A percentile compares a stretch with the other conserved stretches of the same genome.
Conservation (phyloP, 2,888 invertebrate species). For the Calliopum simillimum region DNA sequence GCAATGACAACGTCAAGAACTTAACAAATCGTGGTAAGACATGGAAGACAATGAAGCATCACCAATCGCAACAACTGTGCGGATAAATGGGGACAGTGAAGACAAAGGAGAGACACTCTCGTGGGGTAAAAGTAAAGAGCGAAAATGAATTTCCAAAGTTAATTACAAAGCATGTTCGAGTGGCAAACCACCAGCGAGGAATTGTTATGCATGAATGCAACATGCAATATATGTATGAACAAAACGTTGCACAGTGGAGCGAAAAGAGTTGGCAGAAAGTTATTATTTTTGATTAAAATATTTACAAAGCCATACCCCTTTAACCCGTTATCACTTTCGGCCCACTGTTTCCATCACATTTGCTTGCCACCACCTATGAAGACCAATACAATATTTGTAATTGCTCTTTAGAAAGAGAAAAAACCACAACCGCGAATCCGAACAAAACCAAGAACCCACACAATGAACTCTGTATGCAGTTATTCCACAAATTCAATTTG, state of each 20-base stretch:
- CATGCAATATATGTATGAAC: too few relatives aligned
- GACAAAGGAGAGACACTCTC: not conserved
- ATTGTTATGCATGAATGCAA: constrained; percentile 18
- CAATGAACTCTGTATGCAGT: constrained; percentile 1
- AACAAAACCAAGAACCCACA: constrained; percentile 21
- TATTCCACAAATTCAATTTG: not conserved
- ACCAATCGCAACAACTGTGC: not conserved
- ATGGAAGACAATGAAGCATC: not conserved
- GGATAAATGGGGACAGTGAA: not conserved
- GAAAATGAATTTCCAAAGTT: constrained; percentile 27
- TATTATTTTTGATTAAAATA: too few relatives aligned
- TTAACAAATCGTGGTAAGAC: constrained; percentile 40
- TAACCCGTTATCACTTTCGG: too few relatives aligned
- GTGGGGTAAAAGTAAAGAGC: not conserved
- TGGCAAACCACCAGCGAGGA: not conserved
- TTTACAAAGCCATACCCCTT: too few relatives aligned
- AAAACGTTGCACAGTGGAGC: too few relatives aligned
- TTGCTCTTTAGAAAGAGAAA: constrained; percentile 4
- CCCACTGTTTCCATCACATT: too few relatives aligned
- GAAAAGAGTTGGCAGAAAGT: too few relatives aligned
- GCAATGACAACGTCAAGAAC: constrained; percentile 43
- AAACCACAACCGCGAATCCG: not conserved
- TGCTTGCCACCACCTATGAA: constrained; percentile 20
- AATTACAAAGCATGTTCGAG: constrained; percentile 21
- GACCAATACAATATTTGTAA: constrained; percentile 27